Conservation (phyloP, 2,113 vertebrate genomes). For the Hoplias malabaricus region DNA sequence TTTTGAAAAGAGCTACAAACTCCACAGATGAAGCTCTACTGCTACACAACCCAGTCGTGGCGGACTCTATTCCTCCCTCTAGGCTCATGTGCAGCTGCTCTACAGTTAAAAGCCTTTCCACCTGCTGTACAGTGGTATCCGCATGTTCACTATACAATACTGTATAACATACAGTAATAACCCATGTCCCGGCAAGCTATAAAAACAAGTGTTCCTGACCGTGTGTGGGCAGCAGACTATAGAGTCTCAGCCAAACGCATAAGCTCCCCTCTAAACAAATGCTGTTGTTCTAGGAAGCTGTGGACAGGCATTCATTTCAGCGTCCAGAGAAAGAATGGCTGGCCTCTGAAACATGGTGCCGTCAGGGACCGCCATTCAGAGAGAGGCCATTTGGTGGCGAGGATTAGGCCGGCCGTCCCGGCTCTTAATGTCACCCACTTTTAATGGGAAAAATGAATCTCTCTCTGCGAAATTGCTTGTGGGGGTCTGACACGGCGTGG, state of each 20-base stretch:
- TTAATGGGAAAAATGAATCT: slow-evolving; percentile 50
- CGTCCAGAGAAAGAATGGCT: neutral
- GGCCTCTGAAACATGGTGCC: slow-evolving; percentile 31
- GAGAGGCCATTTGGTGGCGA: slow-evolving; percentile 14
- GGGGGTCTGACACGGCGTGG: slow-evolving; percentile 22
- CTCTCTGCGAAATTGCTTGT: slow-evolving; percentile 44
- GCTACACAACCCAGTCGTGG: too few species aligned
- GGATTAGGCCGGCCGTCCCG: slow-evolving; percentile 35
- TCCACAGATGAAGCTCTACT: too few species aligned
- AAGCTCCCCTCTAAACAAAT: neutral
- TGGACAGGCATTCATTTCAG: slow-evolving; percentile 23
- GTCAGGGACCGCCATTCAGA: slow-evolving; percentile 21
- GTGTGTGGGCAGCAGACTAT: neutral
- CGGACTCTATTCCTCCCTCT: too few species aligned
- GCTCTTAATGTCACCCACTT: slow-evolving; percentile 50
- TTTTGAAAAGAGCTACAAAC: too few species aligned
- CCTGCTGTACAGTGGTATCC: too few species aligned
- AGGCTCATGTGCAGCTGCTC: too few species aligned
- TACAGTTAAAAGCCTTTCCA: too few species aligned
- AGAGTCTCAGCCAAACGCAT: neutral
- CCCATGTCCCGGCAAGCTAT: neutral
- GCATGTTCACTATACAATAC: too few species aligned
- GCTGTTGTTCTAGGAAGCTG: slow-evolving; percentile 28
- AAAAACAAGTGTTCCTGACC: neutral
- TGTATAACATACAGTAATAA: too few species aligned